Base-by-base conservation (phyloP, 2,113 vertebrate genomes). In the Aythya baeri region DNA sequence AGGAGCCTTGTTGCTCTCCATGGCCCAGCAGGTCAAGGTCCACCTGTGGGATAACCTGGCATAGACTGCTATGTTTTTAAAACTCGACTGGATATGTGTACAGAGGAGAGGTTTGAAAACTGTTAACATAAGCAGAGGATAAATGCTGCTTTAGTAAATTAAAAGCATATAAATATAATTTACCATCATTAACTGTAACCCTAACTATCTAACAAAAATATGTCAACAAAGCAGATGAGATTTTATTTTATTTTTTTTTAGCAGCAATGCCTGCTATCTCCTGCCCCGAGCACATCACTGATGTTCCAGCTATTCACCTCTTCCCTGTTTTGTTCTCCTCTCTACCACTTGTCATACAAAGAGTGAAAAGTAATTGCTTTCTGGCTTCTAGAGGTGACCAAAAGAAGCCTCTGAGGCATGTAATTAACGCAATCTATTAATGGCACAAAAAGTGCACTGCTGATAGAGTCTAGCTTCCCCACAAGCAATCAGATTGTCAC, bases 391-490 rank as follows among this genome's bases (percentile, higher is more conserved):
- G 50, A 88, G 44, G 27, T 91, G 82, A 80, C 79, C 78, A 88
- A 91, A 94, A 95, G 34, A 70, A 93, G 79, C 71, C 67, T 91
- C 67, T 44, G 38, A 94, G 88, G 78, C 63, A 74, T 54, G 76
- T 93, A 91, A 83, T 93, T 94, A 95, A 90, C 54, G 27, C 31
- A 66, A 72, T 73, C 54, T 83, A 85, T 88, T 91, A 91, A 89
- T 32, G 75, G 55, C 21, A 86, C 31, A 55, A 59, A 66, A 88
- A 77, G 31, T 6, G 7, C 36, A 32, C n/a, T 49, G 15, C 17
- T 83, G 50, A 52, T 32, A 36, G 91, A 25, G 29, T 73, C 62
- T 79, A 81, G 25, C 8, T 85, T 91, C 20, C 55, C 55, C 26
- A 17, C 50, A 73, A 91, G 41, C 26, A 83, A 22, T 70, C 50